Conservation (phyloP, 37 sponge, comb jelly and placozoan genomes). For the Beroe ovata region DNA sequence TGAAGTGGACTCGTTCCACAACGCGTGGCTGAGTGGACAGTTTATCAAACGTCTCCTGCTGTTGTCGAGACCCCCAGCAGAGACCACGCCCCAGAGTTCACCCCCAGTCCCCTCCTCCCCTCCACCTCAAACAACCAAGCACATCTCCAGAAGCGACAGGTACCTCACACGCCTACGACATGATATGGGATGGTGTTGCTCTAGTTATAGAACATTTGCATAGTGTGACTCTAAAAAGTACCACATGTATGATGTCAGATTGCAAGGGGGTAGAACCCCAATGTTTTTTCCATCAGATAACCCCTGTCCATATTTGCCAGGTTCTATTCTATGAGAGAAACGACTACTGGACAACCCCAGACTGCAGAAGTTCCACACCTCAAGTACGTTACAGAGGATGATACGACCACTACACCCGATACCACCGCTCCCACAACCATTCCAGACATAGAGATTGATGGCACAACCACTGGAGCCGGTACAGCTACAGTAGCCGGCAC, state of each 20-base stretch:
- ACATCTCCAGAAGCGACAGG: slow-evolving; percentile 27
- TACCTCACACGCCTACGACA: not conserved
- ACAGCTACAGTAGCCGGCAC: not conserved
- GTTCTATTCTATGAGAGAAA: not conserved
- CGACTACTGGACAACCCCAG: too few relatives aligned
- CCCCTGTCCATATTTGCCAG: not conserved
- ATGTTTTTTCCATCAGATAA: too few relatives aligned
- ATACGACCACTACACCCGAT: too few relatives aligned
- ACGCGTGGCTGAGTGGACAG: slow-evolving; percentile 65
- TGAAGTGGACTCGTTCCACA: slow-evolving; percentile 58
- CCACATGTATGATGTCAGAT: too few relatives aligned
- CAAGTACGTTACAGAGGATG: too few relatives aligned
- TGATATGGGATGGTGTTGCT: too few relatives aligned
- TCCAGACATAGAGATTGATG: too few relatives aligned
- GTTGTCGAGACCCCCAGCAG: slow-evolving; percentile 13
- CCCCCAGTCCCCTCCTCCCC: not conserved
- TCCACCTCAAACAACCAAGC: not conserved
- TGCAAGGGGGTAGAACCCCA: too few relatives aligned
- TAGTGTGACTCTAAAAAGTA: too few relatives aligned
- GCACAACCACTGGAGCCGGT: not conserved
- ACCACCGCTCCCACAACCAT: not conserved
- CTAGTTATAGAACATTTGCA: too few relatives aligned
- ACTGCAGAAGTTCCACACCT: too few relatives aligned
- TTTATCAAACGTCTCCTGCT: slow-evolving; percentile 33
- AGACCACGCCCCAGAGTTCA: not conserved